Evolutionary conservation across 2,888 invertebrate species (phyloP).

Genomic region (Ochropleura plecta): DNA sequence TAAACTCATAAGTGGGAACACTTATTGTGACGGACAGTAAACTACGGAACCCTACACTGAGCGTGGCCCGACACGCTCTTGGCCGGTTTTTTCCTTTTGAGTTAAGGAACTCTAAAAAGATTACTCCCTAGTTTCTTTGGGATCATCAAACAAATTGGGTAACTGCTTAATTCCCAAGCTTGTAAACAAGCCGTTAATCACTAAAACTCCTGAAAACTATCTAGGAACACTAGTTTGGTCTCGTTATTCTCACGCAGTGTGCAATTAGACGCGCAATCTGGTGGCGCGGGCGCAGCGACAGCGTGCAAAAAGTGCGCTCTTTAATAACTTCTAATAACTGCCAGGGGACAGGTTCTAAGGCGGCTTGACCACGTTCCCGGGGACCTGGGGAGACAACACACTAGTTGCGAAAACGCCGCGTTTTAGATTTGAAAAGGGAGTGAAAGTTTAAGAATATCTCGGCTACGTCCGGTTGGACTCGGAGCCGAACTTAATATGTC

Average conservation of each 20-base stretch:
- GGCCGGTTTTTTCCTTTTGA: too few species aligned
- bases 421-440: background rate
- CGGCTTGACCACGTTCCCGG: constrained; percentile 65
- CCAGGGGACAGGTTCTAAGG: constrained; percentile 75
- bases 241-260: constrained; percentile 76
- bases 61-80: too few species aligned
- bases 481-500: too few species aligned
- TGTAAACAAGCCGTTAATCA: constrained; percentile 12
- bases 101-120: too few species aligned
- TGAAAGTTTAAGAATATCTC: background rate
- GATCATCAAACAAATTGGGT: background rate
- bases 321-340: constrained; percentile 79
- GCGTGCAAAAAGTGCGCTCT: constrained; percentile 77
- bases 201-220: constrained; percentile 40
- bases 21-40: too few species aligned
- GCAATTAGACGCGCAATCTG: constrained; percentile 81
- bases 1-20: too few species aligned
- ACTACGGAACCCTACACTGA: too few species aligned
- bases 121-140: background rate
- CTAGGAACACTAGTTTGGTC: constrained; percentile 23
- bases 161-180: background rate
- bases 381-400: constrained; percentile 18
- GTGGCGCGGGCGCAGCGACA: constrained; percentile 62
- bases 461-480: too few species aligned
- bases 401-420: constrained; percentile 11